Base-by-base conservation (phyloP, 2,797 vertebrate genomes). In the Threskiornis aethiopicus region DNA sequence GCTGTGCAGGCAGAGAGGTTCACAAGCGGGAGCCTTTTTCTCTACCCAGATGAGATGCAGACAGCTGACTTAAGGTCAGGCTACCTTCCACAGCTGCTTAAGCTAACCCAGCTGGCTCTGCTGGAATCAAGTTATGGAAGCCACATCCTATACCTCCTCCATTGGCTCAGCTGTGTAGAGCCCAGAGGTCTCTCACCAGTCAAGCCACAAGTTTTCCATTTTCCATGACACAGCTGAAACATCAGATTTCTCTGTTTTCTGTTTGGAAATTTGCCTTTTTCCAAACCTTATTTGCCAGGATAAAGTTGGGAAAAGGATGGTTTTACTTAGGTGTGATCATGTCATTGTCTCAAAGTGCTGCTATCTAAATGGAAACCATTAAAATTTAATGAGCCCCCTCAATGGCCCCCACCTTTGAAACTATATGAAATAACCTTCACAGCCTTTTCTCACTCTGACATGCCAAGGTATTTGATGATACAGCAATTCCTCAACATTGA, bases 381-480 rank as follows among this genome's bases (percentile, higher is more conserved):
- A 78, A 67, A 97, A 89, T 89, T 75, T 92, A 90, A 92, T 88
- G 7, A 93, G 21, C 28, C 26, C 93, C 49, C 64, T 78, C 69
- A 78, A 61, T 3, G n/a, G 25, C 15, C 42, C 22, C 33, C 12
- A 6, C 28, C 81, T 91, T 78, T 70, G 44, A 88, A 84, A 91
- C 26, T n/a, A 8, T 15, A 73, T n/a, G 46, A 89, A 92, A 69
- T 82, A 95, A 87, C 49, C 69, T 94, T 92, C 84, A 76, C 35
- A 92, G 77, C 5, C n/a, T 90, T 95, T 84, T 62, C 58, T 76
- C 39, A 79, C 42, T 84, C 70, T 93, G 70, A 72, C 61, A 46
- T 58, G 24, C 58, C 67, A 83, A 83, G 57, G 47, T 69, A 90
- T 96, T 86, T 87, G 83, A 93, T 93, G 83, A 96, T 61, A 76